Conservation (phyloP, 2,113 vertebrate genomes). For the Dinomys branickii region DNA sequence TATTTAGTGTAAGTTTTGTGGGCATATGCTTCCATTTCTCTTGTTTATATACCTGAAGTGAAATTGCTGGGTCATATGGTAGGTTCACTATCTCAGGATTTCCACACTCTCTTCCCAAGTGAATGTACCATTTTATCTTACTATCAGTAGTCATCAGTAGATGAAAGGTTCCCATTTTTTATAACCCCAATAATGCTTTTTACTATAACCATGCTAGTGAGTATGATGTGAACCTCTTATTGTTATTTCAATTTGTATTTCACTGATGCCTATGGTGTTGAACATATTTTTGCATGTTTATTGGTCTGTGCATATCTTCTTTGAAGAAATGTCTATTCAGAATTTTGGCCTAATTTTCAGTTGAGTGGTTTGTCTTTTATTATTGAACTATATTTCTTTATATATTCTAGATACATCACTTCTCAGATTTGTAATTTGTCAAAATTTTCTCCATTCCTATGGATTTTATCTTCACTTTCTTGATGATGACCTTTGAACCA, state of each 20-base stretch:
- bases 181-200: neutral
- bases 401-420: neutral
- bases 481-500: neutral
- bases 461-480: neutral
- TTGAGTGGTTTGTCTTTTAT: neutral
- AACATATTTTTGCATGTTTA: neutral
- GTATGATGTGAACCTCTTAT: neutral
- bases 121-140: neutral
- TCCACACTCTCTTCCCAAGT: neutral
- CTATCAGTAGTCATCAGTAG: fast-evolving
- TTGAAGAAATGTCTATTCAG: neutral
- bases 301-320: neutral
- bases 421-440: neutral
- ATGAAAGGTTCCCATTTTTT: neutral
- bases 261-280: neutral
- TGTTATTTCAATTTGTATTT: neutral
- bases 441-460: neutral
- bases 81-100: neutral
- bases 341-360: neutral
- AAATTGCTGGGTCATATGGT: neutral
- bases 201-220: neutral
- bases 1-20: neutral
- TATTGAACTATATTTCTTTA: neutral
- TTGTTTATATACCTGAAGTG: neutral
- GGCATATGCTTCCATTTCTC: neutral